Conservation (phyloP, 2,888 invertebrate species). For the Horisme vitalbata region DNA sequence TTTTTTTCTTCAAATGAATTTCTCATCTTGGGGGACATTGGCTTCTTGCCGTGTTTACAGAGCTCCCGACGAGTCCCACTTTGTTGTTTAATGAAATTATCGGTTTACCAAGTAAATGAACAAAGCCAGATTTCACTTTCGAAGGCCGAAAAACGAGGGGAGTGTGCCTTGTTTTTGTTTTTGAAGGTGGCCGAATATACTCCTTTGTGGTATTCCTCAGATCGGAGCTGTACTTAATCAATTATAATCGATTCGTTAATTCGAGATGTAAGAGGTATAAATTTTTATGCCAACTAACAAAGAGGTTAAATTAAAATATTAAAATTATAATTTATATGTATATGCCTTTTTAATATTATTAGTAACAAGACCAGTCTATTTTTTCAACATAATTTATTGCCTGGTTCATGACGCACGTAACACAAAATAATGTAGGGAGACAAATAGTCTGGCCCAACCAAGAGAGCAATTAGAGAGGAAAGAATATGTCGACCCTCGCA, state of each 20-base stretch:
- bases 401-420: not conserved
- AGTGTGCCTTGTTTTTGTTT: conserved; percentile 69
- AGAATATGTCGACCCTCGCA: conserved; percentile 69
- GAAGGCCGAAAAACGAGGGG: conserved; percentile 68
- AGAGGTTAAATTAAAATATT: not conserved
- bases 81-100: conserved; percentile 83
- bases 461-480: conserved; percentile 65
- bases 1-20: conserved; percentile 80
- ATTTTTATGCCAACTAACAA: not conserved
- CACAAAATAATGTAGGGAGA: conserved; percentile 16
- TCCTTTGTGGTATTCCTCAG: conserved; percentile 72
- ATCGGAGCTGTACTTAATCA: conserved; percentile 73
- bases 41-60: conserved; percentile 80
- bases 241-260: conserved; percentile 81
- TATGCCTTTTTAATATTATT: conserved; percentile 1
- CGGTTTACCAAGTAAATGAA: conserved; percentile 83
- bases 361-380: conserved; percentile 15
- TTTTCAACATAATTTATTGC: conserved; percentile 10
- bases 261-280: conserved; percentile 67
- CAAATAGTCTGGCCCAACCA: conserved; percentile 39
- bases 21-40: conserved; percentile 79
- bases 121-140: conserved; percentile 81
- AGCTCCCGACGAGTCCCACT: conserved; percentile 73
- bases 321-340: not conserved
- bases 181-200: conserved; percentile 66